These are phyloP conservation scores for Barnardius zonarius DNA, from an alignment of 2,113 vertebrate species.

Conservation along the genomic window DNA sequence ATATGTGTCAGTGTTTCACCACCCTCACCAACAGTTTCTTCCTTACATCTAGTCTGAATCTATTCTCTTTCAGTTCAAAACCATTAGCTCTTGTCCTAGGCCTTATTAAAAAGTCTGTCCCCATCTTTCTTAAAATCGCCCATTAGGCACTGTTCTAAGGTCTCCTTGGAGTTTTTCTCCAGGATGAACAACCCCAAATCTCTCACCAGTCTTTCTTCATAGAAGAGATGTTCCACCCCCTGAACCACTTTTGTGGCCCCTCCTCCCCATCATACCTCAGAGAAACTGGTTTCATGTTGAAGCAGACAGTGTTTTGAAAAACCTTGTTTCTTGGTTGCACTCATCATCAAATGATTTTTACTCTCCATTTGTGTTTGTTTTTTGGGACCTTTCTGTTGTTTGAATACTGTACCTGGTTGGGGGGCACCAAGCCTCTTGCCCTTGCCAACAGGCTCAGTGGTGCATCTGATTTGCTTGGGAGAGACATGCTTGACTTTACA, in stretches of 20 bases:
- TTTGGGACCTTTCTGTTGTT: background rate
- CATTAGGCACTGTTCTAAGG: background rate
- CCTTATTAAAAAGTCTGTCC: background rate
- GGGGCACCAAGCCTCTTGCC: background rate
- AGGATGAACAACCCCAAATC: background rate
- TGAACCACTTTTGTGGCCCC: too few relatives aligned
- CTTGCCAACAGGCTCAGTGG: background rate
- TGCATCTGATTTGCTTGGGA: slow-evolving; percentile 67
- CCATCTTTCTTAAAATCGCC: background rate
- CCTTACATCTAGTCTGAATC: background rate
- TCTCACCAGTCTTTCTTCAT: background rate
- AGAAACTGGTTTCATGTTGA: background rate
- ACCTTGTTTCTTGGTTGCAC: rapidly evolving
- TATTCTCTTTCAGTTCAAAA: rapidly evolving
- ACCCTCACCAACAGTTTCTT: rapidly evolving
- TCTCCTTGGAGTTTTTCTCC: background rate
- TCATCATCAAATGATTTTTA: background rate
- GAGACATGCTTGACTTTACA: slow-evolving; percentile 61
- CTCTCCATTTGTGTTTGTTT: background rate
- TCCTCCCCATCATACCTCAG: background rate
- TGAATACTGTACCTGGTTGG: slow-evolving; percentile 65
- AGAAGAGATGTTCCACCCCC: background rate
- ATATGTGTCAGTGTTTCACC: rapidly evolving
- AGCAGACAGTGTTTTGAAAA: background rate
- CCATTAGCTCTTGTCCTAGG: rapidly evolving